Evolutionary conservation across 2,888 invertebrate species (phyloP).

Genomic region (Lydus trimaculatus): DNA sequence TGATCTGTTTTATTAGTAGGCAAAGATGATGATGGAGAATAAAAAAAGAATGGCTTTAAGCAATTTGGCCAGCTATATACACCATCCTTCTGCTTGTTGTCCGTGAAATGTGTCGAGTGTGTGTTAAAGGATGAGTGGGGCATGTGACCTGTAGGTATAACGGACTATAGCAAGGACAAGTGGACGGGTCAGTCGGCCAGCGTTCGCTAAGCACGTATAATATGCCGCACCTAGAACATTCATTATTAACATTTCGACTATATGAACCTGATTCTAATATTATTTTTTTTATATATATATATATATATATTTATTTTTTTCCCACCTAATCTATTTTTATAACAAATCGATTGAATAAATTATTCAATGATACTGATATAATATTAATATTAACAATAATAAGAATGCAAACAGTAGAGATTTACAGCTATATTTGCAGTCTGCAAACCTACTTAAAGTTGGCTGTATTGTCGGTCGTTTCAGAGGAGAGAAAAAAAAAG

Average conservation of each 20-base stretch:
- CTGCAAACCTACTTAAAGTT: background rate
- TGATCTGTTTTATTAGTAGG: constrained; percentile 4
- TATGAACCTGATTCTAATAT: background rate
- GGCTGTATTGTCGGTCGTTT: background rate
- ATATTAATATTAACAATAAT: too few species aligned
- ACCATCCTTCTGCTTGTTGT: background rate
- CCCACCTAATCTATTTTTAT: background rate
- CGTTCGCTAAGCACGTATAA: constrained; percentile 27
- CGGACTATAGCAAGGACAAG: constrained; percentile 54
- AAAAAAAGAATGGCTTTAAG: too few species aligned
- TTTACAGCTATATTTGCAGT: constrained; percentile 1
- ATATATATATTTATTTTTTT: background rate
- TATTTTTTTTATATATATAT: background rate
- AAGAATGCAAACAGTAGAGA: background rate
- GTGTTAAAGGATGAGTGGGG: constrained; percentile 9
- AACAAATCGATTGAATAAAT: background rate
- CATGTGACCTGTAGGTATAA: constrained; percentile 47
- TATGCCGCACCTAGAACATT: constrained; percentile 9
- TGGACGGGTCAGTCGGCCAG: constrained; percentile 59
- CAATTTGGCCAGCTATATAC: background rate
- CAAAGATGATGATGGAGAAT: background rate
- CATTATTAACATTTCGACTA: constrained; percentile 10
- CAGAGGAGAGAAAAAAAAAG: background rate
- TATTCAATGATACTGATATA: background rate
- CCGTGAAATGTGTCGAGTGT: constrained; percentile 6